A percentile compares a stretch with the other conserved stretches of the same genome.
Conservation (phyloP, 2,797 vertebrate genomes). For the Cottoperca gobio region DNA sequence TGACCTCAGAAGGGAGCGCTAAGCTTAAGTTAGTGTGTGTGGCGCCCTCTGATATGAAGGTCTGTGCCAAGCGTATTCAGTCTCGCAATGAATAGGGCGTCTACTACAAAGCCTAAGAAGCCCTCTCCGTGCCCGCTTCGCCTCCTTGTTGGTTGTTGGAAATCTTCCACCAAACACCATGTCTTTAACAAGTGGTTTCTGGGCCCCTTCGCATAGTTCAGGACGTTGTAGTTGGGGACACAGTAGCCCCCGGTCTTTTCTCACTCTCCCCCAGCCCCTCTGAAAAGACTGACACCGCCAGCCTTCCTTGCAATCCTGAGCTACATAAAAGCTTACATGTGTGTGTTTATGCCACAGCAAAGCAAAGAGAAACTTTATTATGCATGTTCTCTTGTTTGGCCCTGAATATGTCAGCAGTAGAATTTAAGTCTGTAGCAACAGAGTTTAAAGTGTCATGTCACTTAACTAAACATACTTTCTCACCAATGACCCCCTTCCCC, state of each 20-base stretch:
- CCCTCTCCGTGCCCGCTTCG: slow-evolving; percentile 44
- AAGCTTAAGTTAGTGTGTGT: slow-evolving; percentile 66
- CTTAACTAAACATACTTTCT: too few species aligned
- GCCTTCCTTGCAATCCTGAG: slow-evolving; percentile 4
- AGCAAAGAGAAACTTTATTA: slow-evolving; percentile 27
- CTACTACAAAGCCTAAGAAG: slow-evolving; percentile 69
- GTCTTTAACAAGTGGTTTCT: slow-evolving; percentile 69
- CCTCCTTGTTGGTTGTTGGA: slow-evolving; percentile 66
- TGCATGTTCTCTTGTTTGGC: slow-evolving; percentile 6
- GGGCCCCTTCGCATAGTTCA: slow-evolving; percentile 53
- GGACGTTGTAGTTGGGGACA: slow-evolving; percentile 54
- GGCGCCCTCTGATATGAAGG: slow-evolving; percentile 64
- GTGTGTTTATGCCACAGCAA: slow-evolving; percentile 22
- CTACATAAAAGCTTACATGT: slow-evolving; percentile 22
- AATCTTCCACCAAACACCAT: slow-evolving; percentile 59
- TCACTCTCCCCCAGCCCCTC: slow-evolving; percentile 16
- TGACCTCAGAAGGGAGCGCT: slow-evolving; percentile 76
- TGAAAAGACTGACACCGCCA: slow-evolving; percentile 15
- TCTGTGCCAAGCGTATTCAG: slow-evolving; percentile 69
- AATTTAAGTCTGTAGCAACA: neutral
- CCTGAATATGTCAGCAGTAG: neutral
- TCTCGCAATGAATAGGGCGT: slow-evolving; percentile 69
- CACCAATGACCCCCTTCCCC: too few species aligned
- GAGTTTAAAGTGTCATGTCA: neutral
- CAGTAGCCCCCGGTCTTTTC: slow-evolving; percentile 25